These are phyloP conservation scores for Whitmania pigra DNA, from an alignment of 1,140 invertebrate species.

Conservation along the genomic window DNA sequence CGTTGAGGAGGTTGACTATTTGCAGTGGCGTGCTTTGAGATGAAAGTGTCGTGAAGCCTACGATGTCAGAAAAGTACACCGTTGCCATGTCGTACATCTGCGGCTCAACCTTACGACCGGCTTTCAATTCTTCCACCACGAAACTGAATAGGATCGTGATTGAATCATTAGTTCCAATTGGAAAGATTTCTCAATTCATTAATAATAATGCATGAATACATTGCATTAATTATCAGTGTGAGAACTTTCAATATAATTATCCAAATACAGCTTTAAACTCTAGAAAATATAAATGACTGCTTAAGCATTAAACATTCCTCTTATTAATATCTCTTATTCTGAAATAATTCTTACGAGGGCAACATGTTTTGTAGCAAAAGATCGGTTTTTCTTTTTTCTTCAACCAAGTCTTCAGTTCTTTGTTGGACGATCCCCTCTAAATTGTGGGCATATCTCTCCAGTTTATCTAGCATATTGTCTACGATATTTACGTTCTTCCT, in stretches of 20 bases:
- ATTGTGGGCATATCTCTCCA: conserved; percentile 82
- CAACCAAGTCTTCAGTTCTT: conserved; percentile 69
- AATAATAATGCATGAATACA: too few species aligned
- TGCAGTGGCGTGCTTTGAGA: conserved; percentile 48
- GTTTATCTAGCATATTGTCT: conserved; percentile 82
- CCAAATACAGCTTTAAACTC: too few species aligned
- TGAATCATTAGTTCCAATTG: too few species aligned
- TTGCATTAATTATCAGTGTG: too few species aligned
- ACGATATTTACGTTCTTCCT: conserved; percentile 55
- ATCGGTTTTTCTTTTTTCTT: conserved; percentile 79
- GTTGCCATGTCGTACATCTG: conserved; percentile 77
- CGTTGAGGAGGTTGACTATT: conserved; percentile 27
- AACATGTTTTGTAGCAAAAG: conserved; percentile 74
- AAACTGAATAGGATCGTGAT: conserved; percentile 44
- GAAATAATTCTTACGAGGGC: conserved; percentile 39
- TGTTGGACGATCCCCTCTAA: conserved; percentile 74
- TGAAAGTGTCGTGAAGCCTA: conserved; percentile 87
- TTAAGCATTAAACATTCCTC: too few species aligned
- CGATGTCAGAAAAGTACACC: conserved; percentile 85
- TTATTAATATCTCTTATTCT: too few species aligned
- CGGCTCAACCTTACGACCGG: conserved; percentile 70
- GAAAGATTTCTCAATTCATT: too few species aligned
- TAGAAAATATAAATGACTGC: too few species aligned
- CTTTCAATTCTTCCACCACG: conserved; percentile 74
- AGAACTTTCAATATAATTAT: too few species aligned